These are phyloP conservation scores for Tauraco hartlaubi DNA, from an alignment of 2,797 vertebrate species.

Conservation along the genomic window DNA sequence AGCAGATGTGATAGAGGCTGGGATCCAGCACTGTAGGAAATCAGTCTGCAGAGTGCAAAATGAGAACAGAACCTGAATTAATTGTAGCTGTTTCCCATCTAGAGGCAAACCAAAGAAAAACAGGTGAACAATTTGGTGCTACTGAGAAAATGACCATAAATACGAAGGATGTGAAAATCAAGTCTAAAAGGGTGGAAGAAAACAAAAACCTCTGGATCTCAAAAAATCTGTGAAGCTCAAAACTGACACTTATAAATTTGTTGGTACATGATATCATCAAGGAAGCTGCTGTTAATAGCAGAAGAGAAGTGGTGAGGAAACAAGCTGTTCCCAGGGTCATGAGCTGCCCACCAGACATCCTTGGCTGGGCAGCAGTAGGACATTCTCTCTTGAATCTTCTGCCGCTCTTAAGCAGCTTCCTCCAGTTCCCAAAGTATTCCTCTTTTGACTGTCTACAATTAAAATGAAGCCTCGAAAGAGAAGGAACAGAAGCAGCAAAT, in stretches of 20 bases:
- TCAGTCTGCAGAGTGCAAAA: background rate
- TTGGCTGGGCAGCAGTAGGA: background rate
- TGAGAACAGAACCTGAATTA: background rate
- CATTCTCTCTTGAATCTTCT: background rate
- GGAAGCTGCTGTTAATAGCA: background rate
- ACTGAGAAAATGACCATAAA: background rate
- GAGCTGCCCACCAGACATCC: background rate
- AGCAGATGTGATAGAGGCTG: background rate
- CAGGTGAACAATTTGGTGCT: background rate
- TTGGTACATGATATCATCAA: background rate
- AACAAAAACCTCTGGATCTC: background rate
- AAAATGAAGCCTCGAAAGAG: background rate
- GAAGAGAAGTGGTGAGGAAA: background rate
- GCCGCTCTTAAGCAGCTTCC: background rate
- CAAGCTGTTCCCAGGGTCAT: background rate
- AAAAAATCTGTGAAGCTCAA: background rate
- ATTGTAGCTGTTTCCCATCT: slow-evolving; percentile 1
- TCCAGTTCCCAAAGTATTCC: background rate
- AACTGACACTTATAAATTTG: background rate
- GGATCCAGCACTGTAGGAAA: background rate
- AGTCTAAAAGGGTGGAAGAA: background rate
- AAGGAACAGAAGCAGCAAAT: background rate
- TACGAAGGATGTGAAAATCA: background rate
- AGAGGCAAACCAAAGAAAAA: background rate
- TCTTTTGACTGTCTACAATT: background rate